phyloP scores from a whole-genome alignment of 2,888 invertebrate species.

The Clostera curtula region DNA sequence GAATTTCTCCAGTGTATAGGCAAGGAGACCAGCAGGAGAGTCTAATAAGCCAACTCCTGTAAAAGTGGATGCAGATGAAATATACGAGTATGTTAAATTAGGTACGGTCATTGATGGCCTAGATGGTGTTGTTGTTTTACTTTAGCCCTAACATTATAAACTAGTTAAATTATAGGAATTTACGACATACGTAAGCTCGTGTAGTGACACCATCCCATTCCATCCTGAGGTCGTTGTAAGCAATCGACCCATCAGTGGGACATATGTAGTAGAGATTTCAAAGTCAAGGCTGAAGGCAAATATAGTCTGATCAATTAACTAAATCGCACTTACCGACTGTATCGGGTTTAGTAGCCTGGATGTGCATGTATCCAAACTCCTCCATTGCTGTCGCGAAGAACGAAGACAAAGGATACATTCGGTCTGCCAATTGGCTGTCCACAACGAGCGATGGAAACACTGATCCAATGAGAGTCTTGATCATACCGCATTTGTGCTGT shows the following conservation, averaged over 20 bases:
- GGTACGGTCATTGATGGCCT: no score
- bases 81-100: not conserved
- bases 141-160: no score
- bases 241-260: no score
- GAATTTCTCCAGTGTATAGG: conserved; percentile 91
- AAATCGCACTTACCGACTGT: conserved; percentile 79
- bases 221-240: no score
- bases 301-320: not conserved
- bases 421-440: conserved; percentile 56
- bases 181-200: no score
- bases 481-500: conserved; percentile 27
- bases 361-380: conserved; percentile 73
- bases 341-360: conserved; percentile 93
- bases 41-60: conserved; percentile 72
- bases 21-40: conserved; percentile 86
- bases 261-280: no score
- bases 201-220: no score
- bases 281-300: no score
- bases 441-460: conserved; percentile 68
- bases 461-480: conserved; percentile 48
- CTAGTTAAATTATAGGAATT: no score
- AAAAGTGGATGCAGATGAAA: not conserved
- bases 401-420: conserved; percentile 61
- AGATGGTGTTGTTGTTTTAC: no score
- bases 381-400: conserved; percentile 32